Conservation (phyloP, 2,797 vertebrate genomes). For the Trichosurus vulpecula region DNA sequence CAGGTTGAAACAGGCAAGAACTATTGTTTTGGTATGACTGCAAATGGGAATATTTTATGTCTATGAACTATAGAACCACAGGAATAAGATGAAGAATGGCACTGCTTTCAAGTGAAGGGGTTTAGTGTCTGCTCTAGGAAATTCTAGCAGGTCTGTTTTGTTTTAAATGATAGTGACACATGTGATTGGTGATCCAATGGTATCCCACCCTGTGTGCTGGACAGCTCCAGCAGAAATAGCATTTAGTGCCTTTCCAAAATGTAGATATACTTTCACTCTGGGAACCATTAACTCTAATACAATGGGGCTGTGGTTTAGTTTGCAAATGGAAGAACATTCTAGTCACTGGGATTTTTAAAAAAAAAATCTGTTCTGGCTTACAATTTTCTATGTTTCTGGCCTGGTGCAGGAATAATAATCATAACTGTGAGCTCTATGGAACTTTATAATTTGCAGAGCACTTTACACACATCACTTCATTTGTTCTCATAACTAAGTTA, state of each 20-base stretch:
- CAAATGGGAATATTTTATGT: not conserved
- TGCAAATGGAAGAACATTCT: not conserved
- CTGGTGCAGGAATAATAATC: not conserved
- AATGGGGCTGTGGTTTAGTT: not conserved
- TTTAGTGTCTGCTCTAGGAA: not conserved
- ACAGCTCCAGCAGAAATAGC: not conserved
- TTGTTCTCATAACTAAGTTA: not conserved
- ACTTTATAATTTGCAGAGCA: not conserved
- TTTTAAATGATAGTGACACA: not conserved
- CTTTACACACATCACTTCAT: not conserved
- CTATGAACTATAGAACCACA: not conserved
- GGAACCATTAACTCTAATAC: not conserved
- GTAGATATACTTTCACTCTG: not conserved
- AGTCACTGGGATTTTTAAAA: not conserved
- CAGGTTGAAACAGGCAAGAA: not conserved
- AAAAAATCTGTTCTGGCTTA: not conserved
- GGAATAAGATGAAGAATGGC: not conserved
- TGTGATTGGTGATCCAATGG: not conserved
- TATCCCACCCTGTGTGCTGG: not conserved
- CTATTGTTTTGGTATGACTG: not conserved
- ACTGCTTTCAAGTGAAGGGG: not conserved
- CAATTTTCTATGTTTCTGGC: not conserved
- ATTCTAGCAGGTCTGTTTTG: constrained; percentile 8
- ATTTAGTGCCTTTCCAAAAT: not conserved
- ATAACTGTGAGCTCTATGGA: not conserved